Base-by-base conservation (phyloP, 1,140 invertebrate genomes). In the Cyphomyrmex costatus region DNA sequence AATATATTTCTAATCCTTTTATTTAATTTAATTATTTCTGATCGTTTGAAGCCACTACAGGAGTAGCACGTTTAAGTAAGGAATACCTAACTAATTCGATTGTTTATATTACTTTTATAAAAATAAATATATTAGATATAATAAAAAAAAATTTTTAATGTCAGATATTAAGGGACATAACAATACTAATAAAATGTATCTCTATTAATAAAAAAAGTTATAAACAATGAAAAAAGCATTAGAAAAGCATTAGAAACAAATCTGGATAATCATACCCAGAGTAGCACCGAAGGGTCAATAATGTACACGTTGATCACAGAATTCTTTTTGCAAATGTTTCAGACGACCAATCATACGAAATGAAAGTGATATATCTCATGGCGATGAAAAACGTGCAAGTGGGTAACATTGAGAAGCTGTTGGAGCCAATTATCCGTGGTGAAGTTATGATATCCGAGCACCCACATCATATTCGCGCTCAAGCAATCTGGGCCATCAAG, bases 401-500 rank as follows among this genome's bases (percentile, higher is more conserved):
- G 1, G 90, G 85, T 7, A 66, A 90, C 12, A 85, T 93, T 33
- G 49, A 89, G n/a, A 78, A 91, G 19, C 36, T 89, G 21, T 58
- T 94, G 21, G 90, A 89, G 27, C 91, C 93, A 0, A 92, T 94
- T 0, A 91, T 94, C 3, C 83, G 74, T 0, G 92, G 91, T 0
- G 85, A 93, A 8, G 3, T 88, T 2, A 5, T 24, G 14, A 1
- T 93, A 21, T 85, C 91, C 0, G 86, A 92, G 0, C 71, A 88
- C 7, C 92, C 91, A 6, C 3, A 92, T 30, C 89, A 92, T 36
- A 89, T 95, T 84, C 93, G 95, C 51, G 76, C 91, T 0, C 74
- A 93, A 60, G 93, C 94, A 36, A 93, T 95, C 51, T 93, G 88
- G 86, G 92, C 89, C 5, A 80, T 94, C 7, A 77, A 87, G 36